Evolutionary conservation across 2,113 vertebrate genomes (phyloP), one percentile per base, ranked within the genome.

Genomic region (Callipepla squamata): DNA sequence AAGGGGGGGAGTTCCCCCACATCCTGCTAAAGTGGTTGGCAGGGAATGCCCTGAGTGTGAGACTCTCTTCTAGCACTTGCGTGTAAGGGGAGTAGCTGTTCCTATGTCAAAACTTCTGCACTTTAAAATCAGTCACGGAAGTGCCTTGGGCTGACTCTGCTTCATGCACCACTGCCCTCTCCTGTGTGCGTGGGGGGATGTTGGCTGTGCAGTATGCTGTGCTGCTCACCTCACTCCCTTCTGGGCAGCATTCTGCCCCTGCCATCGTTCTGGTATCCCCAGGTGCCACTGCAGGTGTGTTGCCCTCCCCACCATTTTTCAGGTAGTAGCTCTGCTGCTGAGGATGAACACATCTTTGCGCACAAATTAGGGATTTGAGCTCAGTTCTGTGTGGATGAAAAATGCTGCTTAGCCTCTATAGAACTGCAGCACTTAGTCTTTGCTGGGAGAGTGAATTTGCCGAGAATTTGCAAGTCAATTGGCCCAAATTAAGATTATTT

Each of bases 401-500:
- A 84, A 80, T 28, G 12, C 26, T 78, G 13, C 18, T 80, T 61
- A 25, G 26, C 5, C 57, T 95, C 51, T 57, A n/a, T 57, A 80
- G 68, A 76, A 59, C 85, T 82, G 22, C 20, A 48, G 15, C 34
- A 25, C 4, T 20, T 36, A 34, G n/a, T 68, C 40, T 25, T 94
- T 11, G 7, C 14, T 85, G 14, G 11, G 75, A 72, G 53, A 94
- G 74, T 57, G 93, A 78, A 63, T 91, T 96, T 83, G 36, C 80
- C 57, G 51, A 68, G 80, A 84, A 87, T 89, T 93, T 95, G 73
- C 76, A 90, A 94, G 85, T 90, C 80, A 84, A 53, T 90, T 95
- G 62, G 53, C 62, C 92, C 61, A 51, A 95, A 89, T 92, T 93
- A 78, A 94, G 79, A 85, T 87, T 28, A 55, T 73, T 68, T 92